Percentiles rank a stretch among this genome's conserved stretches.
Evolutionary conservation across 1,140 invertebrate species (phyloP).

Genomic region (Penaeus japonicus): DNA sequence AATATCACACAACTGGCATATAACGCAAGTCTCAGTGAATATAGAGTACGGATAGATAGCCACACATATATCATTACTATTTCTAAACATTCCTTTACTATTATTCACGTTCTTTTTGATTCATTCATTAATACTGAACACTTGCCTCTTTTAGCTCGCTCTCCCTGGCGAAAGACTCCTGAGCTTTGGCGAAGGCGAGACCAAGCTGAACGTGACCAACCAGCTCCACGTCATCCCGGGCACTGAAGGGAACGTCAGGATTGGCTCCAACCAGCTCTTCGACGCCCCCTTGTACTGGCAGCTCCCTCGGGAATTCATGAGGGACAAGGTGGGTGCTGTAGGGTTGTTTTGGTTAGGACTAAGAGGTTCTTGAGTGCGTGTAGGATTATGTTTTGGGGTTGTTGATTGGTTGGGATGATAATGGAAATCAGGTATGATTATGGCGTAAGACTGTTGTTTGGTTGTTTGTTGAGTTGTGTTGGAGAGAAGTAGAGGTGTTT

Average conservation of each 20-base stretch:
- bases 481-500: too few species aligned
- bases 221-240: constrained; percentile 75
- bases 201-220: constrained; percentile 69
- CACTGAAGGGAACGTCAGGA: constrained; percentile 71
- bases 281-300: constrained; percentile 86
- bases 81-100: not conserved
- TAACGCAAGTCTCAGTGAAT: too few species aligned
- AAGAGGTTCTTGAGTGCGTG: too few species aligned
- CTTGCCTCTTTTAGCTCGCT: constrained; percentile 63
- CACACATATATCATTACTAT: not conserved
- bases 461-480: too few species aligned
- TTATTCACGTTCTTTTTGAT: not conserved
- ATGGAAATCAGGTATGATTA: too few species aligned
- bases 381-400: not conserved
- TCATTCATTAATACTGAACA: constrained; percentile 52
- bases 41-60: not conserved
- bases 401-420: too few species aligned
- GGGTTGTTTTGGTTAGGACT: too few species aligned
- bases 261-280: constrained; percentile 73
- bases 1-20: too few species aligned
- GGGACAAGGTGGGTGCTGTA: constrained; percentile 76
- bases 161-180: constrained; percentile 64
- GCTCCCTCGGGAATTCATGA: constrained; percentile 81
- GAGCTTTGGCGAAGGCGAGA: constrained; percentile 59
- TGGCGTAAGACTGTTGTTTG: too few species aligned